Percentiles rank a stretch among this genome's conserved stretches.
Conservation (phyloP, 2,888 invertebrate genomes). For the Lacanobia oleracea region DNA sequence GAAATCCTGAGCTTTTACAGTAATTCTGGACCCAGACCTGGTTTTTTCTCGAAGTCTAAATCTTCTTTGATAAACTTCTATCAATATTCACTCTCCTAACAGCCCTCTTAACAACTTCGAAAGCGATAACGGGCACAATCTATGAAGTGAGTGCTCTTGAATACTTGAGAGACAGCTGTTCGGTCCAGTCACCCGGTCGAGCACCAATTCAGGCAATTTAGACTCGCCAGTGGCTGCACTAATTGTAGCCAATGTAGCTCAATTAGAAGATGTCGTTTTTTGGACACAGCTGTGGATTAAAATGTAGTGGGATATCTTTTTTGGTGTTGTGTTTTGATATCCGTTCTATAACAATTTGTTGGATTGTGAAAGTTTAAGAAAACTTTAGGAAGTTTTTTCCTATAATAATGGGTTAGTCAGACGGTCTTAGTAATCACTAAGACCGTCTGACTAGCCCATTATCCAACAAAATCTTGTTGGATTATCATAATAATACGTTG, state of each 20-base stretch:
- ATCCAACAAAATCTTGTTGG: too few relatives aligned
- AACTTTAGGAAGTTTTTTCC: too few relatives aligned
- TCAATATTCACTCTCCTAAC: constrained; percentile 7
- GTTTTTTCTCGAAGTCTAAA: too few relatives aligned
- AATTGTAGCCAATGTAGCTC: constrained; percentile 82
- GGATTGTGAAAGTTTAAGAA: too few relatives aligned
- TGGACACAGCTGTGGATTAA: constrained; percentile 32
- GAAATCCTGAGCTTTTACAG: too few relatives aligned
- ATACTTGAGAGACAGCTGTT: constrained; percentile 51
- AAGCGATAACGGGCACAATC: constrained; percentile 5
- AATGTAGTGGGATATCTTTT: background rate
- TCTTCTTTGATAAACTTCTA: too few relatives aligned
- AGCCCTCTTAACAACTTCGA: background rate
- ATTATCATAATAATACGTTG: too few relatives aligned
- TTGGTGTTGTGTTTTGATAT: background rate
- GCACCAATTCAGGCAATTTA: constrained; percentile 84
- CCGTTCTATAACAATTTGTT: background rate
- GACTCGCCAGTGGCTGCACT: constrained; percentile 67
- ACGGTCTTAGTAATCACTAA: too few relatives aligned
- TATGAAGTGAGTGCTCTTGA: constrained; percentile 33
- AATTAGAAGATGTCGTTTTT: constrained; percentile 71
- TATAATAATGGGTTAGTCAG: too few relatives aligned
- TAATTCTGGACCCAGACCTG: too few relatives aligned
- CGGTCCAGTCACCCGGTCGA: constrained; percentile 69
- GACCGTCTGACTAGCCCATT: too few relatives aligned